Evolutionary conservation across 2,888 invertebrate genomes (phyloP), one percentile per base, ranked within the genome.

Genomic region (Drosophila robusta): DNA sequence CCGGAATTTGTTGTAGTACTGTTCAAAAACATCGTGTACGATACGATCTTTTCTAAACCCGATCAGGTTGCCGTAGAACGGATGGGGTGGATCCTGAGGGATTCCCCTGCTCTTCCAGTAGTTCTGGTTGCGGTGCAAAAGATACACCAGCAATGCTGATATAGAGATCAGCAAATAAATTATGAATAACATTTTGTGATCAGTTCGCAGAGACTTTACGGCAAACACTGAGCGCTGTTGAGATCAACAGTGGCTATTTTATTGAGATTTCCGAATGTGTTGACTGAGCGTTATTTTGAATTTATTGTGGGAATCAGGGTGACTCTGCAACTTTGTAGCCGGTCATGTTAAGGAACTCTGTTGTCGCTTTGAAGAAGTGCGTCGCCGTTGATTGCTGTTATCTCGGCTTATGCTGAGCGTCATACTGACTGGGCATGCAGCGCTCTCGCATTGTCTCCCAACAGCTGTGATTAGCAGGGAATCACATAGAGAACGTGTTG

Each of bases 1-100:
- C 2, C 79, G 70, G 24, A 29, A 79, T 42, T 85, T 80, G 11
- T 78, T 79, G 57, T 79, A 84, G 34, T 81, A 79, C 6, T 70
- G 55, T 0, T 9, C 34, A 0, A 81, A 14, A 5, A 81, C 16
- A 32, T 63, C 24, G n/a, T 74, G 78, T 0, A 81, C 0, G 0
- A 45, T 18, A 6, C 85, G 81, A 3, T 41, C 22, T 24, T 64
- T 81, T 7, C 70, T 44, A 24, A 80, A 80, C 0, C 79, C 79
- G 0, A 78, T 2, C 2, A 79, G 0, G 16, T 85, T 79, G 4
- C 79, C 79, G 14, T 67, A 78, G 1, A 84, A 6, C 0, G 62
- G 74, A 47, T 79, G 81, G 0, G 79, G 79, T 0, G 58, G 18
- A 0, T 84, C 79, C 9, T 79, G 82, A 2, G 70, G 56, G 16